Conservation (phyloP, 2,888 invertebrate species). For the Octodonta nipae region DNA sequence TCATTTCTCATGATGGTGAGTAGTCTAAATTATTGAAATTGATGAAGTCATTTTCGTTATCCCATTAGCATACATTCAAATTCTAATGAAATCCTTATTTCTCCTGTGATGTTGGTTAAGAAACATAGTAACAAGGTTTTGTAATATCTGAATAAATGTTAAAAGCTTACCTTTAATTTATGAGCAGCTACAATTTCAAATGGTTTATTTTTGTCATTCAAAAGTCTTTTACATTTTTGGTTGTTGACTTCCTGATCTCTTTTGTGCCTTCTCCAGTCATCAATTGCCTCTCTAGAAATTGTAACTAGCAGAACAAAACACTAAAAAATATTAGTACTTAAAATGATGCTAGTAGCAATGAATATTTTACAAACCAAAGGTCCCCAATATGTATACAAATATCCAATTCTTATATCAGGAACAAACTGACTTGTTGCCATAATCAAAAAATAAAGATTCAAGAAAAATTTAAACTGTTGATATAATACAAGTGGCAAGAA, state of each 20-base stretch:
- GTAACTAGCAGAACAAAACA: slow-evolving; percentile 94
- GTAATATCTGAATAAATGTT: no score
- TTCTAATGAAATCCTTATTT: no score
- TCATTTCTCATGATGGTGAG: no score
- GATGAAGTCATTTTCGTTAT: no score
- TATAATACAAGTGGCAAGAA: slow-evolving; percentile 85
- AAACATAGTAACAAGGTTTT: no score
- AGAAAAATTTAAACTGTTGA: slow-evolving; percentile 97
- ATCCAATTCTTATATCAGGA: slow-evolving; percentile 89
- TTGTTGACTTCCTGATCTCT: slow-evolving; percentile 94
- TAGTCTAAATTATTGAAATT: no score
- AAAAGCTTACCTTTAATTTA: slow-evolving; percentile 61
- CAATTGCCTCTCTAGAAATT: slow-evolving; percentile 88
- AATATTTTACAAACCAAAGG: no score
- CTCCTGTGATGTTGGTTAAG: no score
- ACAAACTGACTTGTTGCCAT: slow-evolving; percentile 98
- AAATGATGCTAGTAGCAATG: no score
- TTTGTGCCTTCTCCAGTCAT: slow-evolving; percentile 84
- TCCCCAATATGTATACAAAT: slow-evolving; percentile 98
- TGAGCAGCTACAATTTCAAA: slow-evolving; percentile 72
- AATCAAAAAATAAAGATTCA: slow-evolving; percentile 93
- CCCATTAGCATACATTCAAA: no score
- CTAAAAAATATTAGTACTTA: slow-evolving; percentile 20
- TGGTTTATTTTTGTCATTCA: slow-evolving; percentile 39
- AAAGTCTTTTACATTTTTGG: slow-evolving; percentile 77